These are phyloP conservation scores for Orycteropus afer DNA, from an alignment of 2,113 vertebrate genomes.

Conservation along the genomic window DNA sequence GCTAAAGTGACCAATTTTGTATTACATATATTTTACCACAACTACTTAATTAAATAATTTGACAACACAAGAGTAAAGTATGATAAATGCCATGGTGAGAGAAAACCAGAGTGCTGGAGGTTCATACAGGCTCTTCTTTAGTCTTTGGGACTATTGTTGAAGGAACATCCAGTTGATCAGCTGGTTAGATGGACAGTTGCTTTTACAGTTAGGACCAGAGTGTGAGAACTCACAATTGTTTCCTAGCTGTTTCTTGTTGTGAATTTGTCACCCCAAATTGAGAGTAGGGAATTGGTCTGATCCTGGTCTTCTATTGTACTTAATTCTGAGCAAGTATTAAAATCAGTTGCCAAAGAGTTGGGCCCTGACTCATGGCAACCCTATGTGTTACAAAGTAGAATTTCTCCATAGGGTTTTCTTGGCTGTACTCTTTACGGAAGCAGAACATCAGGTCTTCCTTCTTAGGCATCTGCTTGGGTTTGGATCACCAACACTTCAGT, in stretches of 20 bases:
- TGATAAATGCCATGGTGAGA: neutral
- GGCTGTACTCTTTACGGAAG: neutral
- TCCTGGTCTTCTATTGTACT: neutral
- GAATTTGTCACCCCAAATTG: neutral
- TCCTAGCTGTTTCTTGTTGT: neutral
- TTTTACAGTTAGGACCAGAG: neutral
- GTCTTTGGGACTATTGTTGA: neutral
- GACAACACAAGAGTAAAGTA: neutral
- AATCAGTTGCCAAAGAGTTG: neutral
- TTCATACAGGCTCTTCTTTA: neutral
- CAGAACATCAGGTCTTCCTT: neutral
- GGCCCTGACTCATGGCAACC: neutral
- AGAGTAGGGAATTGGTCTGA: neutral
- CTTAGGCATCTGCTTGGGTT: neutral
- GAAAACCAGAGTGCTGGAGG: accelerated
- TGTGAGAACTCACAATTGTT: accelerated
- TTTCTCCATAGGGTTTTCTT: neutral
- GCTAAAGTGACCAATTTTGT: neutral
- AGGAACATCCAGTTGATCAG: neutral
- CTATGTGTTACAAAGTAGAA: neutral
- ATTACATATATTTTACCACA: no score
- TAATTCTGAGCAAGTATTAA: neutral
- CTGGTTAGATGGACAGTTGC: no score
- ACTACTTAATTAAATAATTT: neutral
- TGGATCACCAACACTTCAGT: neutral